phyloP scores from a whole-genome alignment of 2,888 invertebrate genomes.

The Plemyria rubiginata region DNA sequence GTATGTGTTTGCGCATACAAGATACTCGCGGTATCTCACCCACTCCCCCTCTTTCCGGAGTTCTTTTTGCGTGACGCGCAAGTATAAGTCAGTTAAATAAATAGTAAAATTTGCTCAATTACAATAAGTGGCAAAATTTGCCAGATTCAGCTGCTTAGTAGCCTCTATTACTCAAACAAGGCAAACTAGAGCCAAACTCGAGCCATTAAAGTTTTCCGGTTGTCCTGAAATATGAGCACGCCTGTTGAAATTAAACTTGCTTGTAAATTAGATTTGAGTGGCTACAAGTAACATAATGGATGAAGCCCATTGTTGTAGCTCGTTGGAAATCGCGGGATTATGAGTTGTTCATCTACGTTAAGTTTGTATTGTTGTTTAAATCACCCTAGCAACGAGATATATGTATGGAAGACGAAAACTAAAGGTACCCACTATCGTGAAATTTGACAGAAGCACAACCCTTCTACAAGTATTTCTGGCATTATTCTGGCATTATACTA shows the following conservation, averaged over 20 bases:
- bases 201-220: conserved; percentile 40
- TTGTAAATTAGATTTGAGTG: conserved; percentile 42
- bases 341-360: conserved; percentile 27
- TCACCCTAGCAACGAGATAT: background rate
- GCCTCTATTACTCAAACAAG: conserved; percentile 68
- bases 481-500: no score
- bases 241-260: conserved; percentile 51
- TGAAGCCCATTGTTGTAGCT: conserved; percentile 32
- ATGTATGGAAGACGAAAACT: background rate
- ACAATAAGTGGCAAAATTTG: conserved; percentile 63
- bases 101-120: conserved; percentile 51
- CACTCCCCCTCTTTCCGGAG: no score
- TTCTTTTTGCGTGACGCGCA: no score
- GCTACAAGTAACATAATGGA: conserved; percentile 37
- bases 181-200: conserved; percentile 56
- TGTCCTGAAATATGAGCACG: conserved; percentile 65
- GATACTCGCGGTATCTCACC: no score
- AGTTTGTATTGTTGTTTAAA: conserved; percentile 14
- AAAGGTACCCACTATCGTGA: background rate
- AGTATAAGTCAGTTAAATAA: no score
- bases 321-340: conserved; percentile 27
- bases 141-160: conserved; percentile 62
- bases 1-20: no score
- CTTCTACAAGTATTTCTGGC: no score
- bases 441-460: no score